phyloP scores from a whole-genome alignment of 2,797 vertebrate species.

The Danio aesculapii region DNA sequence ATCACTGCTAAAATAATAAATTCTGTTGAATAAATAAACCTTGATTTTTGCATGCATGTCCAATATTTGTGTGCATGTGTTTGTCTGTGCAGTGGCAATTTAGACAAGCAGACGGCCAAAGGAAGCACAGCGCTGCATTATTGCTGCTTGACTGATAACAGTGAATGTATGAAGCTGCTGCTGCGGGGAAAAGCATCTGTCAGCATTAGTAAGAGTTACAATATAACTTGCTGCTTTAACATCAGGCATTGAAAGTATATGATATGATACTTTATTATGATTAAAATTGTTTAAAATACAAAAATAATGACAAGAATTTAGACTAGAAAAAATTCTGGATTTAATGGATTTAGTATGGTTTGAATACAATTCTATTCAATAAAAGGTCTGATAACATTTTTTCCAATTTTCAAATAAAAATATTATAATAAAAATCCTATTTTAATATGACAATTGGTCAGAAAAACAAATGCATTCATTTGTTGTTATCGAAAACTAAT shows the following conservation, averaged over 20 bases:
- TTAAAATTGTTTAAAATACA: background rate
- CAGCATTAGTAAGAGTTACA: slow-evolving; percentile 84
- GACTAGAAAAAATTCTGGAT: too few relatives aligned
- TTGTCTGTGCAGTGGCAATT: slow-evolving; percentile 80
- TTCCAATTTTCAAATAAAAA: too few relatives aligned
- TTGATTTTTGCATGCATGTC: background rate
- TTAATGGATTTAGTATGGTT: too few relatives aligned
- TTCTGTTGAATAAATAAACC: background rate
- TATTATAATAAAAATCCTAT: too few relatives aligned
- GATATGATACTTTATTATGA: background rate
- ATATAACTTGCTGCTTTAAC: background rate
- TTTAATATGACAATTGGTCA: too few relatives aligned
- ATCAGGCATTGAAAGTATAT: background rate
- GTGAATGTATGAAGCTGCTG: slow-evolving; percentile 95
- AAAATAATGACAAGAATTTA: background rate
- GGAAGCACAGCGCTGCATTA: slow-evolving; percentile 96
- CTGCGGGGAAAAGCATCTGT: slow-evolving; percentile 91
- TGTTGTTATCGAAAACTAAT: too few relatives aligned
- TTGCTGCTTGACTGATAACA: slow-evolving; percentile 94
- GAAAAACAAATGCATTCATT: too few relatives aligned
- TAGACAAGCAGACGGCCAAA: slow-evolving; percentile 90
- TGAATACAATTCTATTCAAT: too few relatives aligned
- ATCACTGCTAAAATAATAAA: background rate
- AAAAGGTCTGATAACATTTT: too few relatives aligned
- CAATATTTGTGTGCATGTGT: slow-evolving; percentile 35